A percentile compares a stretch with the other conserved stretches of the same genome.
Evolutionary conservation across 2,888 invertebrate genomes (phyloP).

Genomic region (Alloplasta piceator): DNA sequence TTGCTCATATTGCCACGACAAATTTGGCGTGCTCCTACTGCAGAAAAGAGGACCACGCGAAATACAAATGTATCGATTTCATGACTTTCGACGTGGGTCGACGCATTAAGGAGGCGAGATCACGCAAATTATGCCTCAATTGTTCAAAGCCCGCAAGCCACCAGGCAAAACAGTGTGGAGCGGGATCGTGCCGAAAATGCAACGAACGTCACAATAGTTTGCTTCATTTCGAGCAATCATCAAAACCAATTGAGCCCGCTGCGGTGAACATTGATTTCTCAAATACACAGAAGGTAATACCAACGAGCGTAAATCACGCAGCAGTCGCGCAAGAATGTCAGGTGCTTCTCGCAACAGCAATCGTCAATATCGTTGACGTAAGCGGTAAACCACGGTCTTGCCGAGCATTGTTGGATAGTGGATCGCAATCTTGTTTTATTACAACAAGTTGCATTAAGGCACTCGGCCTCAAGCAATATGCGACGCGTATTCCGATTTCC

Average conservation of each 20-base stretch:
- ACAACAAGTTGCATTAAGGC: constrained; percentile 10
- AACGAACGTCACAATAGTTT: constrained; percentile 52
- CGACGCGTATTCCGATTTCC: constrained; percentile 3
- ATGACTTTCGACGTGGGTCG: constrained; percentile 32
- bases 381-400: constrained; percentile 22
- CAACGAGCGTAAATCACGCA: not conserved
- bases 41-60: constrained; percentile 46
- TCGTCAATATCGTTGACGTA: constrained; percentile 25
- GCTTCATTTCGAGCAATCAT: constrained; percentile 4
- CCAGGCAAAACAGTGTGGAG: constrained; percentile 39
- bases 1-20: not conserved
- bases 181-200: constrained; percentile 49
- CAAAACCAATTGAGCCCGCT: not conserved
- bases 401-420: constrained; percentile 36
- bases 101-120: constrained; percentile 36
- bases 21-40: constrained; percentile 44
- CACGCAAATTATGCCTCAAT: constrained; percentile 45
- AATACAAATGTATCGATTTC: constrained; percentile 55
- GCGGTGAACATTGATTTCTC: not conserved
- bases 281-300: not conserved
- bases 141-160: constrained; percentile 46
- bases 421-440: constrained; percentile 48
- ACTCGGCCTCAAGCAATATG: constrained; percentile 26
- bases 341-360: constrained; percentile 41
- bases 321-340: not conserved